Percentiles rank a stretch among this genome's conserved stretches.
These are phyloP conservation scores for Rallus crepitans DNA, from an alignment of 2,797 vertebrate genomes.

Conservation along the genomic window DNA sequence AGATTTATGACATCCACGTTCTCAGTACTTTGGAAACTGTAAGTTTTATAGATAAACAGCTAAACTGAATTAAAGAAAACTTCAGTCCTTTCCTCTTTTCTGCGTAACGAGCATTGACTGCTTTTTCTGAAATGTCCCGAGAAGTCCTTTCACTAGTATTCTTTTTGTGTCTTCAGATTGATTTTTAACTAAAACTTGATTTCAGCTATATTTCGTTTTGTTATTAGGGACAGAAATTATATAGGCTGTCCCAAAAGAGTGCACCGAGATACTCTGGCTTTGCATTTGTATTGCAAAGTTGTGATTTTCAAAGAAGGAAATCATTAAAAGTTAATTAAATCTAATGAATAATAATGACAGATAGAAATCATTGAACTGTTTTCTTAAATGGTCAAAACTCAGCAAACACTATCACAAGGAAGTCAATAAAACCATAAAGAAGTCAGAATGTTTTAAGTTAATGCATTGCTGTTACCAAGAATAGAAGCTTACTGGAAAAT, in stretches of 20 bases:
- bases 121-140: not conserved
- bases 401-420: not conserved
- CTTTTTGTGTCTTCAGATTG: not conserved
- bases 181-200: conserved; percentile 14
- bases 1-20: not conserved
- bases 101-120: not conserved
- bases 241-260: not conserved
- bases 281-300: not conserved
- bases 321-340: conserved; percentile 34
- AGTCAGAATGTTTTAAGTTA: not conserved
- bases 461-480: not conserved
- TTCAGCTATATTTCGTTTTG: conserved; percentile 6
- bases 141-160: not conserved
- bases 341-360: conserved; percentile 22
- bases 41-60: not conserved
- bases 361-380: not conserved
- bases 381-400: not conserved
- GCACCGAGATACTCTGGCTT: not conserved
- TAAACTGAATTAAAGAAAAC: not conserved
- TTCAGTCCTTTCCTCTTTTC: not conserved
- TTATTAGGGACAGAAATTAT: conserved; percentile 8
- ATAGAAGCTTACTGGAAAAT: not conserved
- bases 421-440: not conserved
- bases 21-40: not conserved
- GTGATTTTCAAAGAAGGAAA: not conserved